These are phyloP conservation scores for Ormyrus nitidulus DNA, from an alignment of 2,888 invertebrate species.

Conservation along the genomic window DNA sequence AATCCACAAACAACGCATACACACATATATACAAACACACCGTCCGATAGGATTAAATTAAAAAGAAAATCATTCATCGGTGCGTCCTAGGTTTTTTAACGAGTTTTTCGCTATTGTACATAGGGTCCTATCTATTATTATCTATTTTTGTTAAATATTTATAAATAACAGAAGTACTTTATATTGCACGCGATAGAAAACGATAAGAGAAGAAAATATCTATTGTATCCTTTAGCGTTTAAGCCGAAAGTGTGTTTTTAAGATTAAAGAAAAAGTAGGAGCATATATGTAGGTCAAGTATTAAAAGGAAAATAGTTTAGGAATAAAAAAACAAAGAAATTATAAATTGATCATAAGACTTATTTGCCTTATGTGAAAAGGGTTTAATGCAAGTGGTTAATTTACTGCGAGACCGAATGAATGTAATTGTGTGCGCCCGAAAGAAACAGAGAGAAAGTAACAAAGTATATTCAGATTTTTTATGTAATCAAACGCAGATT, in stretches of 20 bases:
- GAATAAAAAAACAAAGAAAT: constrained; percentile 11
- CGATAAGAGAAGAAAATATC: constrained; percentile 38
- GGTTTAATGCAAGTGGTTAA: constrained; percentile 19
- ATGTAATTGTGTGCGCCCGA: constrained; percentile 1
- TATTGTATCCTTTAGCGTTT: constrained; percentile 48
- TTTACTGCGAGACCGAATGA: constrained; percentile 14
- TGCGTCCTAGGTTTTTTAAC: constrained; percentile 65
- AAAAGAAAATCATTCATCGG: constrained; percentile 56
- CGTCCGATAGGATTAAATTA: constrained; percentile 46
- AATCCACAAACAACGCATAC: constrained; percentile 9
- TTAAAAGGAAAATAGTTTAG: constrained; percentile 43
- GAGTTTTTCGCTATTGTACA: constrained; percentile 67
- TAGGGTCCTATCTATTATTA: constrained; percentile 66
- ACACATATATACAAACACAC: constrained; percentile 28
- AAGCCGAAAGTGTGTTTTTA: constrained; percentile 32
- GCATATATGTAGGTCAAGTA: constrained; percentile 32
- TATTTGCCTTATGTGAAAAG: constrained; percentile 41
- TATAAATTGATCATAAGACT: constrained; percentile 32
- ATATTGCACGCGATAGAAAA: constrained; percentile 60
- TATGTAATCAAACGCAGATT: constrained; percentile 64
- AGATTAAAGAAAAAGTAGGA: constrained; percentile 20
- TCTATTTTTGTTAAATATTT: constrained; percentile 73
- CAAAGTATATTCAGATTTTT: constrained; percentile 58
- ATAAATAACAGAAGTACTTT: constrained; percentile 67
- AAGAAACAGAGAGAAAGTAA: constrained; percentile 20